Evolutionary conservation across 2,113 vertebrate species (phyloP).

Genomic region (Pomatostomus ruficeps): DNA sequence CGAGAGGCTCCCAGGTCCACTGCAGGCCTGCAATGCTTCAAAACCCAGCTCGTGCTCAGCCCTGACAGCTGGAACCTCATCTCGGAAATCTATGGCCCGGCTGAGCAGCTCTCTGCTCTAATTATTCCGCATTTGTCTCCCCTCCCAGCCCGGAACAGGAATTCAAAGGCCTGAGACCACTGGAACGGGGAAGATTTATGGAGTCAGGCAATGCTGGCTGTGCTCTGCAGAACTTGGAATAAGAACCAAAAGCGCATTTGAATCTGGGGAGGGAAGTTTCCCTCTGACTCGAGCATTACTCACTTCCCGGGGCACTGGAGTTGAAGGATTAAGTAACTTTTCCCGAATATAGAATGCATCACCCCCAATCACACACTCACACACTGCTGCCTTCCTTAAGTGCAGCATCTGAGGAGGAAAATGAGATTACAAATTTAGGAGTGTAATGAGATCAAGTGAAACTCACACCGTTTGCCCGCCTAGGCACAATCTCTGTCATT

Average conservation of each 20-base stretch:
- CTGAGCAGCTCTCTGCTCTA: background rate
- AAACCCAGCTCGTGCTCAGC: background rate
- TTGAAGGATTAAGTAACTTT: conserved; percentile 38
- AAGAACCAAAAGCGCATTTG: background rate
- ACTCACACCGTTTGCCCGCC: conserved; percentile 36
- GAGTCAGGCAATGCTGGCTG: background rate
- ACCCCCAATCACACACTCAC: background rate
- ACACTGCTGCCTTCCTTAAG: conserved; percentile 12
- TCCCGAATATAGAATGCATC: background rate
- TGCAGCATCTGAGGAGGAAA: conserved; percentile 38
- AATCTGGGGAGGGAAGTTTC: background rate
- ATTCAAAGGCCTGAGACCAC: background rate
- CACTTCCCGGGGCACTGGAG: background rate
- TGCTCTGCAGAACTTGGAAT: background rate
- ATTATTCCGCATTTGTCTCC: background rate
- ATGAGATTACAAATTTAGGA: conserved; percentile 52
- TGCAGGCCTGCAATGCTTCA: background rate
- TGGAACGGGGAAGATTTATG: background rate
- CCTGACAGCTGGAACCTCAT: background rate
- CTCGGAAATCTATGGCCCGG: background rate
- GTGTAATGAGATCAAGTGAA: conserved; percentile 59
- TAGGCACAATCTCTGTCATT: conserved; percentile 48
- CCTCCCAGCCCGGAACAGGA: background rate
- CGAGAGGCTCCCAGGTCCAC: background rate
- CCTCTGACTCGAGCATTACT: background rate